Evolutionary conservation across 2,797 vertebrate genomes (phyloP), one percentile per base, ranked within the genome.

Genomic region (Micromesistius poutassou): DNA sequence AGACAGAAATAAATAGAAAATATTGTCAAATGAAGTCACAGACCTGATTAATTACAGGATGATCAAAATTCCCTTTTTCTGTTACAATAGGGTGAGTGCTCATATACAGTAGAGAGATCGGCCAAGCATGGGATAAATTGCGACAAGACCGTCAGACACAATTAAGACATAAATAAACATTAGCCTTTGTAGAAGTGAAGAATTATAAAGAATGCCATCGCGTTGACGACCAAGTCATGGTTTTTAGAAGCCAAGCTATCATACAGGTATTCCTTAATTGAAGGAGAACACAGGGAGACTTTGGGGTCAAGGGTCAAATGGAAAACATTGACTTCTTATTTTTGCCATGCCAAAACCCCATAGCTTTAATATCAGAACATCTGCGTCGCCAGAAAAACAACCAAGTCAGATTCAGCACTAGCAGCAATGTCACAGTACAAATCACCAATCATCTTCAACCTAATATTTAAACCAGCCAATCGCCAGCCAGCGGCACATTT

Each of bases 1-100:
- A 74, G 55, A 55, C 46, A 55, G 46, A 55, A n/a, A 62, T 62
- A 62, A n/a, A 62, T 62, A 62, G 1, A 25, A 62, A 62, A 62
- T 62, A 62, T 62, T n/a, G 55, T 8, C 55, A 7, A n/a, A 9
- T 62, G 55, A 25, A 25, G 55, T 73, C 14, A 73, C 25, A 40
- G 36, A n/a, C 16, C 22, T 22, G 30, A 72, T 72, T 35, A 72
- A 72, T 35, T 72, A 33, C 33, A 72, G 71, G 16, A 72, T 72
- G 71, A 31, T 30, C 30, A 71, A 30, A 16, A 71, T 33, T 30
- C 71, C 4, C 16, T 71, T 31, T 16, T 16, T 62, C 71, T 83
- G 77, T 73, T 72, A 70, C 46, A 84, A 22, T 75, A 36, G 16
- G 19, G 70, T 71, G 74, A 79, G 31, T 28, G 73, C 16, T 16